phyloP scores from a whole-genome alignment of 1,140 invertebrate species.

The Dreissena polymorpha region DNA sequence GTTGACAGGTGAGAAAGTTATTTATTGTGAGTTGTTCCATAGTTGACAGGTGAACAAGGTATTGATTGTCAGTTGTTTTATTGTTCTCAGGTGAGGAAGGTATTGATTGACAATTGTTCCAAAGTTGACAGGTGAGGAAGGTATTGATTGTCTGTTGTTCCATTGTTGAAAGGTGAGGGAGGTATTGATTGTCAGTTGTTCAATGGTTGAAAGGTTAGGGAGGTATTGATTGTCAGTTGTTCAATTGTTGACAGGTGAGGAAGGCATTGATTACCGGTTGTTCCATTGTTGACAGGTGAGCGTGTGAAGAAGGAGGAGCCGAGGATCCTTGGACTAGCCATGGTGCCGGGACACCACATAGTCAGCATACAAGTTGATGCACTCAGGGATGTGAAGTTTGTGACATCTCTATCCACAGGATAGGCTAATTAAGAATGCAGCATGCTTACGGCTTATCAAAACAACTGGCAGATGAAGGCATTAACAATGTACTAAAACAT shows the following conservation, averaged over 20 bases:
- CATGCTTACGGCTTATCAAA: neutral
- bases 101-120: neutral
- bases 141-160: neutral
- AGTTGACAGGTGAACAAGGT: no score
- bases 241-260: neutral
- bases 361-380: conserved; percentile 88
- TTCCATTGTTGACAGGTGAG: neutral
- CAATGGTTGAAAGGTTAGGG: neutral
- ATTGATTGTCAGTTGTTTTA: no score
- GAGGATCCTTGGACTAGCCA: conserved; percentile 91
- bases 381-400: conserved; percentile 40
- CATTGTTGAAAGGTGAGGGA: neutral
- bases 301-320: conserved; percentile 85
- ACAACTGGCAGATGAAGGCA: neutral
- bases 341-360: conserved; percentile 94
- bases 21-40: no score
- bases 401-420: neutral
- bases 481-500: neutral
- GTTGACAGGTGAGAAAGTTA: no score
- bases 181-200: neutral
- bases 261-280: no score
- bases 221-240: neutral
- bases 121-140: neutral
- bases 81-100: neutral
- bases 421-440: conserved; percentile 11